These are phyloP conservation scores for Quiscalus mexicanus DNA, from an alignment of 2,113 vertebrate species.

Conservation along the genomic window DNA sequence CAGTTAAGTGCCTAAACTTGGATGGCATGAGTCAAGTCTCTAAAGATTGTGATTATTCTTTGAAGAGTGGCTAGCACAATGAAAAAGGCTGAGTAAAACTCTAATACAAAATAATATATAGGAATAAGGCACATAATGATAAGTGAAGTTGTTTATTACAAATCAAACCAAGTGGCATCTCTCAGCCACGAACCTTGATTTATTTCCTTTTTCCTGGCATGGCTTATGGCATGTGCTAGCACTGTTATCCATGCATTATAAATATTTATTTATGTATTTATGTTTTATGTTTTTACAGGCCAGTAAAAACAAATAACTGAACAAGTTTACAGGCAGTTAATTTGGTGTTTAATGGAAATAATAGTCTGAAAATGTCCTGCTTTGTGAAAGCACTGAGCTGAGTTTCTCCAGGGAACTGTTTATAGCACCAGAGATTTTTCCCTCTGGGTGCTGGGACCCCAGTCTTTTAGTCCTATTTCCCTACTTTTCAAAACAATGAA, in stretches of 20 bases:
- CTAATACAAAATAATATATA: not conserved
- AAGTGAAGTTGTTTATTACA: conserved; percentile 40
- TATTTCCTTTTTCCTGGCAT: conserved; percentile 15
- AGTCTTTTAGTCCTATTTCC: not conserved
- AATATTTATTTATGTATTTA: conserved; percentile 73
- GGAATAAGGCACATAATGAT: not conserved
- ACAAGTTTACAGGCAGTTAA: conserved; percentile 67
- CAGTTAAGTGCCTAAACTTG: not conserved
- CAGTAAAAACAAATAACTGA: conserved; percentile 66
- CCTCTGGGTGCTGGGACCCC: not conserved
- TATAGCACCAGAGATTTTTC: not conserved
- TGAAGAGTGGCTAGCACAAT: not conserved
- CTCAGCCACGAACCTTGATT: not conserved
- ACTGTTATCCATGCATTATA: conserved; percentile 59
- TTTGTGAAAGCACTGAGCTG: not conserved
- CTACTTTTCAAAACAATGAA: not conserved
- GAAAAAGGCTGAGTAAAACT: not conserved
- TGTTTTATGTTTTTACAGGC: conserved; percentile 64
- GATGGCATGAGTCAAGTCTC: not conserved
- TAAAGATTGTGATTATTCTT: not conserved
- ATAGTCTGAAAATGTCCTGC: conserved; percentile 41
- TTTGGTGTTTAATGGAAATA: conserved; percentile 59
- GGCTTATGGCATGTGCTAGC: not conserved
- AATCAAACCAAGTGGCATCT: conserved; percentile 13
- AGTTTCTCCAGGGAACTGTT: conserved; percentile 6